A percentile compares a stretch with the other conserved stretches of the same genome.
phyloP scores from a whole-genome alignment of 92 coral and sea anemone genomes.

The Hydrozoanthus gracilis region DNA sequence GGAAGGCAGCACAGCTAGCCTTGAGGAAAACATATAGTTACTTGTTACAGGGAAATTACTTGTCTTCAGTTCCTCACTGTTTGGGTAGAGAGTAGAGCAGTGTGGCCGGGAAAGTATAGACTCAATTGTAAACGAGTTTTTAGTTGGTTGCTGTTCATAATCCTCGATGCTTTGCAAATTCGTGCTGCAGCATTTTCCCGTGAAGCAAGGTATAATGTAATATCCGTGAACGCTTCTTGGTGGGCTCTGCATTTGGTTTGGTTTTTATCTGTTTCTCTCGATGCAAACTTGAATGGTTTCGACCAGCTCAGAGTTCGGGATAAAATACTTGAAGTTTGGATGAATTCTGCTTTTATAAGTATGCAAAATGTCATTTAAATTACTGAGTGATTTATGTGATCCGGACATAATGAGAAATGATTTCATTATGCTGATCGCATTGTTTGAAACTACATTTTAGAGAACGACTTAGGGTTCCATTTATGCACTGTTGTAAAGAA shows the following conservation, averaged over 20 bases:
- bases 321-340: neutral
- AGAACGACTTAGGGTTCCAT: neutral
- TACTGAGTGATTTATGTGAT: conserved; percentile 31
- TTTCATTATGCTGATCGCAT: conserved; percentile 12
- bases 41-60: neutral
- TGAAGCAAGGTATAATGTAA: conserved; percentile 42
- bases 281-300: neutral
- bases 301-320: neutral
- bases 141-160: conserved; percentile 3
- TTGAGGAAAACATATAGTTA: neutral
- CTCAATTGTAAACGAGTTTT: conserved; percentile 41
- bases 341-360: neutral
- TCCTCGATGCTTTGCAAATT: conserved; percentile 12
- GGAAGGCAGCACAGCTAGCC: neutral
- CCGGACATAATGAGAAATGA: conserved; percentile 30
- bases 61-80: neutral
- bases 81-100: neutral
- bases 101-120: conserved; percentile 20
- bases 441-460: conserved; percentile 20
- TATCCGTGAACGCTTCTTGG: conserved; percentile 34
- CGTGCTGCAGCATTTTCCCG: conserved; percentile 27
- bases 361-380: conserved; percentile 24
- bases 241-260: conserved; percentile 28
- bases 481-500: conserved; percentile 11
- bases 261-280: neutral